Conservation (phyloP, 2,888 invertebrate genomes). For the Dexiosoma caninum region DNA sequence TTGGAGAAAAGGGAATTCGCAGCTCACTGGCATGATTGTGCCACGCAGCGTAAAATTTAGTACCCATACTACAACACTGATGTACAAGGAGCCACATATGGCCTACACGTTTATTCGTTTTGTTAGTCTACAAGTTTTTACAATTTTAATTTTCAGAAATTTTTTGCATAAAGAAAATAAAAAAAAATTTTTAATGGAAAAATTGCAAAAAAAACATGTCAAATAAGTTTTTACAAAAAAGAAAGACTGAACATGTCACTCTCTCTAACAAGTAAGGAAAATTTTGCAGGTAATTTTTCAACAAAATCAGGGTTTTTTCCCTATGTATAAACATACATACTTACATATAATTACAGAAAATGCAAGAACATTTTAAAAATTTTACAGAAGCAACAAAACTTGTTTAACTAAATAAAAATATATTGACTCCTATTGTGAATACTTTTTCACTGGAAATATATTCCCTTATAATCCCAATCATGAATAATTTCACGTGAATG, state of each 20-base stretch:
- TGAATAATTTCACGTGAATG: too few species aligned
- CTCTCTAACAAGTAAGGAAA: background rate
- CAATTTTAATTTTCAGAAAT: background rate
- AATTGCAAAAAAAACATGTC: background rate
- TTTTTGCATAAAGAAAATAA: background rate
- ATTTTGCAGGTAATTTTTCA: background rate
- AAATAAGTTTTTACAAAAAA: background rate
- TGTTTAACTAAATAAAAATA: too few species aligned
- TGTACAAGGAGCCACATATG: background rate
- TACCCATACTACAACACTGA: background rate
- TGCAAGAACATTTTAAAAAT: too few species aligned
- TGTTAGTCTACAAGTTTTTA: background rate
- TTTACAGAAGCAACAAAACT: too few species aligned
- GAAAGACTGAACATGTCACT: background rate
- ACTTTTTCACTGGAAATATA: too few species aligned
- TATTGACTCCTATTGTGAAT: too few species aligned
- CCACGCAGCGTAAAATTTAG: too few species aligned
- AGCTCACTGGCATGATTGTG: too few species aligned
- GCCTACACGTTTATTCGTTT: background rate
- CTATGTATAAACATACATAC: background rate
- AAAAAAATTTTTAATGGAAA: too few species aligned
- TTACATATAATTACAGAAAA: too few species aligned
- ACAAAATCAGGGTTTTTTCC: background rate
- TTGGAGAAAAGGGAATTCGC: too few species aligned
- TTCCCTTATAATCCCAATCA: too few species aligned